Conservation (phyloP, 2,113 vertebrate species). For the Plotosus lineatus region DNA sequence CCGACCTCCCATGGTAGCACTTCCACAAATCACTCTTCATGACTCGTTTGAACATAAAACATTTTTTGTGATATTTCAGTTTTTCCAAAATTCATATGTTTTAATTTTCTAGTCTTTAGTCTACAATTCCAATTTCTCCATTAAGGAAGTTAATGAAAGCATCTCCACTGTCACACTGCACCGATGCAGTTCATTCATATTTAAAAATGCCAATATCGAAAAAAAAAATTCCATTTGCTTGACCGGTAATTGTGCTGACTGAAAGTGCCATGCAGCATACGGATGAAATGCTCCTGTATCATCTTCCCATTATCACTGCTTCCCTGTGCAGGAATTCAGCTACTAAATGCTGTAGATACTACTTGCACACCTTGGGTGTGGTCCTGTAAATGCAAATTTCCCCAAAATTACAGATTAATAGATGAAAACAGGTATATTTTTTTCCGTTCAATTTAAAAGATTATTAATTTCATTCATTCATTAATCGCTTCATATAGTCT, state of each 20-base stretch:
- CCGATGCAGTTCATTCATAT: not conserved
- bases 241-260: not conserved
- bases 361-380: slow-evolving; percentile 15
- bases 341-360: slow-evolving; percentile 33
- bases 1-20: too few relatives aligned
- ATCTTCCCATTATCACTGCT: slow-evolving; percentile 23
- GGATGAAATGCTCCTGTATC: slow-evolving; percentile 8
- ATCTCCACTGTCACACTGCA: not conserved
- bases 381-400: slow-evolving; percentile 26
- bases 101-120: too few relatives aligned
- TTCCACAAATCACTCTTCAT: too few relatives aligned
- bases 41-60: too few relatives aligned
- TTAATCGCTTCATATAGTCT: not conserved
- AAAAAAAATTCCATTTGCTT: not conserved
- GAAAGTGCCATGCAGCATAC: slow-evolving; percentile 7
- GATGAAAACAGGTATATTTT: not conserved
- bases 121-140: too few relatives aligned
- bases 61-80: too few relatives aligned
- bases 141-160: too few relatives aligned
- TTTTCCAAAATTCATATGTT: too few relatives aligned
- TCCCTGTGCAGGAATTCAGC: slow-evolving; percentile 10
- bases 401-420: not conserved
- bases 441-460: too few relatives aligned
- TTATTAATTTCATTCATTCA: not conserved
- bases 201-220: not conserved